Base-by-base conservation (phyloP, 2,113 vertebrate genomes). In the Macrotis lagotis region DNA sequence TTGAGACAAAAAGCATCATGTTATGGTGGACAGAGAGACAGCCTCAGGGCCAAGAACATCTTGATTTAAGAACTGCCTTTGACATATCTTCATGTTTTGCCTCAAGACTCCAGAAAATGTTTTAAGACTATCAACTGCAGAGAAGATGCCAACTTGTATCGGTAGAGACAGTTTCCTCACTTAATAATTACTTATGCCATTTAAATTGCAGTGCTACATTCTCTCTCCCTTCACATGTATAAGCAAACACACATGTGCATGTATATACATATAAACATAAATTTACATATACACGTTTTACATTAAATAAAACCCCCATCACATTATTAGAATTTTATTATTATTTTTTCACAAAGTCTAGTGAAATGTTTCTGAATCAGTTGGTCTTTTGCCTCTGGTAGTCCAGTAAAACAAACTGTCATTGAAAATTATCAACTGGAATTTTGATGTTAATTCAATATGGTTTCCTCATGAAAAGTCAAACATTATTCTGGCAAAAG, bases 361-460 rank as follows among this genome's bases (percentile, higher is more conserved):
- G n/a, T 44, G n/a, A 44, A 83, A 83, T 44, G 19, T 44, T 83
- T 44, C 19, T 83, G n/a, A 14, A 44, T 83, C n/a, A 83, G 37
- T 74, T 44, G n/a, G 6, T 44, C 11, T 44, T 83, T 83, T 83
- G n/a, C 19, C 7, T 19, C 19, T 24, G 66, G n/a, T 83, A 83
- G 37, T 83, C 28, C 6, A 44, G n/a, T 44, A 83, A 83, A 83
- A 83, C 37, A 83, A 83, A 44, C 37, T 44, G 19, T 7, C n/a
- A 44, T 44, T 83, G 90, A 55, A 94, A 44, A 88, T 93, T 24
- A 90, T 89, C 25, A 88, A 90, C 48, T 89, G 26, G 49, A 12
- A 48, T 48, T 93, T 95, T 91, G 47, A 93, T 59, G 74, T 49
- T 91, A 89, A 92, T n/a, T 66, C 25, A 50, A 53, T 94, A 31